These are phyloP conservation scores for western clawed frog (Xenopus tropicalis) DNA, from an alignment of 2,113 vertebrate genomes.

Conservation along the genomic window DNA sequence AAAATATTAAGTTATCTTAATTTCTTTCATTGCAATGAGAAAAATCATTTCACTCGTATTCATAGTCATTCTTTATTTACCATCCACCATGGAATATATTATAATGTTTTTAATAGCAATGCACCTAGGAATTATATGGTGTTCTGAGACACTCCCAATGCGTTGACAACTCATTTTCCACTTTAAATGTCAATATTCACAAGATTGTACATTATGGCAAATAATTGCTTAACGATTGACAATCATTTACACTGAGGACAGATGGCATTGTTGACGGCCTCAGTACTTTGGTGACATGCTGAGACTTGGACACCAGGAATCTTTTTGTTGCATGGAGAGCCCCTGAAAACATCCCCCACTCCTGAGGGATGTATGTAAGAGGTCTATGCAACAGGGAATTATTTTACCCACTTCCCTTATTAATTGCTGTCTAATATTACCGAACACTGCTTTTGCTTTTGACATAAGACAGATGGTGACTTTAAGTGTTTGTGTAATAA, in stretches of 20 bases:
- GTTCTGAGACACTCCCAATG: not conserved
- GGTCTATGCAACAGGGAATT: constrained; percentile 4
- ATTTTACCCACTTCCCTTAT: not conserved
- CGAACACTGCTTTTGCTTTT: not conserved
- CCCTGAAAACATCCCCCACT: constrained; percentile 4
- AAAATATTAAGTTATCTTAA: not conserved
- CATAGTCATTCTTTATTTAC: not conserved
- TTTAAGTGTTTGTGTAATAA: constrained; percentile 8
- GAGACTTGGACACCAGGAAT: constrained; percentile 25
- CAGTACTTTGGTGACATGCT: constrained; percentile 12
- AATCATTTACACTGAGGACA: constrained; percentile 20
- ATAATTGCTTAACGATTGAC: constrained; percentile 16
- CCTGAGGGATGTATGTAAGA: not conserved
- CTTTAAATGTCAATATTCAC: constrained; percentile 5
- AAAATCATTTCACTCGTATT: not conserved
- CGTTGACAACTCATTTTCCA: not conserved
- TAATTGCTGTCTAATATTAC: constrained; percentile 20
- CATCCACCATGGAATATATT: not conserved
- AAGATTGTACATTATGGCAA: not conserved
- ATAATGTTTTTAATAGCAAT: not conserved
- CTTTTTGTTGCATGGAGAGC: constrained; percentile 51
- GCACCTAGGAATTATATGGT: not conserved
- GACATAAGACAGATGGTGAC: constrained; percentile 25
- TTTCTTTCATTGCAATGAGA: not conserved
- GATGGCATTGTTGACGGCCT: constrained; percentile 19